A percentile compares a stretch with the other conserved stretches of the same genome.
These are phyloP conservation scores for Melanostoma mellinum DNA, from an alignment of 2,888 invertebrate species.

Conservation along the genomic window DNA sequence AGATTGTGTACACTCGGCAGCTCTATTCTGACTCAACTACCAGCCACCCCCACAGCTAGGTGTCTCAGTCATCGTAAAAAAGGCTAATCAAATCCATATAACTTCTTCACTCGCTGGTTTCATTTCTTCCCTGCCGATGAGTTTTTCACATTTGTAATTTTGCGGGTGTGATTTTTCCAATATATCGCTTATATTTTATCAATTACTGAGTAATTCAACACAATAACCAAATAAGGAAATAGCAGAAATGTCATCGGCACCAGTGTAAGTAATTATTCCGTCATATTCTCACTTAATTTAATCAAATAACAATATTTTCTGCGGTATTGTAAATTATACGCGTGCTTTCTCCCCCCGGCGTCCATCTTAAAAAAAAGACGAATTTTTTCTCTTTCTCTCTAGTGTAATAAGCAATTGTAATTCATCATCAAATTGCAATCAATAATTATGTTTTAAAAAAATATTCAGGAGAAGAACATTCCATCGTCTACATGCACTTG, in stretches of 20 bases:
- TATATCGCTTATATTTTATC: conserved; percentile 51
- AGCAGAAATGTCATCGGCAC: conserved; percentile 76
- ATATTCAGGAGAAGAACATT: background rate
- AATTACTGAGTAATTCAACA: conserved; percentile 51
- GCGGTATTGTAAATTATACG: conserved; percentile 65
- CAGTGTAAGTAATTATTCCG: conserved; percentile 76
- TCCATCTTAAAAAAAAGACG: conserved; percentile 73
- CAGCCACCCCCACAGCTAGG: conserved; percentile 19
- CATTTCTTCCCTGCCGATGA: conserved; percentile 64
- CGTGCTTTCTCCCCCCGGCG: conserved; percentile 75
- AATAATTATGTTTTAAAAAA: conserved; percentile 52
- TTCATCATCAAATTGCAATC: conserved; percentile 62
- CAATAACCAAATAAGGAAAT: conserved; percentile 56
- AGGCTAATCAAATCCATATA: conserved; percentile 46
- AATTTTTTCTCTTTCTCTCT: conserved; percentile 54
- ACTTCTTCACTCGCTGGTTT: conserved; percentile 58
- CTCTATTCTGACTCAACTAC: background rate
- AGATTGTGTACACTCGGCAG: background rate
- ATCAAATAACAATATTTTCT: conserved; percentile 47
- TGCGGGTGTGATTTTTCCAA: conserved; percentile 67
- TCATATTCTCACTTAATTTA: conserved; percentile 36
- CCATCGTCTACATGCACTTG: conserved; percentile 28
- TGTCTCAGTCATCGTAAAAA: conserved; percentile 8
- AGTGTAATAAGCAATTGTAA: conserved; percentile 39
- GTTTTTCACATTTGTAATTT: conserved; percentile 68